Evolutionary conservation across 1,140 invertebrate genomes (phyloP).

Genomic region (Tribolium madens): DNA sequence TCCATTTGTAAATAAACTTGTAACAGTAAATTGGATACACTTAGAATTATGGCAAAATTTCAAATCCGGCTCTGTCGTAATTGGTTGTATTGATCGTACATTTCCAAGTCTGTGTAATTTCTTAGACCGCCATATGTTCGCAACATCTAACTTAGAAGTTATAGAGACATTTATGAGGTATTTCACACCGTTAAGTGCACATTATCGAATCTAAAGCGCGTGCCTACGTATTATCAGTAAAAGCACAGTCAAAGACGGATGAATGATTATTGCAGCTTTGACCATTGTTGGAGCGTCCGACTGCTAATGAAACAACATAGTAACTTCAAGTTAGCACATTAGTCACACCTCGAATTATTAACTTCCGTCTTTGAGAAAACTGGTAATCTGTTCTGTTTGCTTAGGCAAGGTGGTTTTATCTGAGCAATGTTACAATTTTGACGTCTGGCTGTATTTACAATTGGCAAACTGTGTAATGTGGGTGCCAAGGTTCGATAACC

Average conservation of each 20-base stretch:
- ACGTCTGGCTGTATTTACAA: not conserved
- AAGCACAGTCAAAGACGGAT: constrained; percentile 8
- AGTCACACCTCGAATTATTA: not conserved
- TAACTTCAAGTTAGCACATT: not conserved
- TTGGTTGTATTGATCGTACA: not conserved
- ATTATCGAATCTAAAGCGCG: constrained; percentile 28
- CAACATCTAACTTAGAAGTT: not conserved
- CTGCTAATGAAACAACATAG: not conserved
- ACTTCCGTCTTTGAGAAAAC: not conserved
- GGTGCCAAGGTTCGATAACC: constrained; percentile 29
- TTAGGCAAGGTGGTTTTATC: not conserved
- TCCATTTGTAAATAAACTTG: not conserved
- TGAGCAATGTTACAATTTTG: not conserved
- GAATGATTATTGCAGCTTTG: constrained; percentile 1
- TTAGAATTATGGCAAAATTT: not conserved
- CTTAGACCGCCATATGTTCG: constrained; percentile 10
- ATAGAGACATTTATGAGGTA: constrained; percentile 30
- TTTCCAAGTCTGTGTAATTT: not conserved
- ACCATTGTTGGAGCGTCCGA: not conserved
- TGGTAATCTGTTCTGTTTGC: not conserved
- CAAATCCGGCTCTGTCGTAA: not conserved
- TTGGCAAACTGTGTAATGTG: constrained; percentile 18
- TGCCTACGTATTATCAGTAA: constrained; percentile 18
- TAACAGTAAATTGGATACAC: not conserved
- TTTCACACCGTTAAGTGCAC: constrained; percentile 23